Conservation (phyloP, 23 tunicate species). For the Trididemnum nubilum region DNA sequence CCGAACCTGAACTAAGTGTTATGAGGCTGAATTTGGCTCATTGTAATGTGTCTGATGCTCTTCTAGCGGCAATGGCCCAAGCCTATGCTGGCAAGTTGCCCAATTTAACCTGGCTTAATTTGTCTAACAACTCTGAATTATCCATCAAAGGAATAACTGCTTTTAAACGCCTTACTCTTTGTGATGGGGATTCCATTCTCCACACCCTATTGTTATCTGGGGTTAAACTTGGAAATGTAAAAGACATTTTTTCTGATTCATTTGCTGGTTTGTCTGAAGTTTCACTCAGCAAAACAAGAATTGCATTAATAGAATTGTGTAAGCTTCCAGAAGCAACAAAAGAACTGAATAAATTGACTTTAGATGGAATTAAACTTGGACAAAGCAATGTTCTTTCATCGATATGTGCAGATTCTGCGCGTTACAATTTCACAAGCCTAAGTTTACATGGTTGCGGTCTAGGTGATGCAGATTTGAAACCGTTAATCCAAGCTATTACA, state of each 20-base stretch:
- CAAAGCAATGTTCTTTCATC: conserved; percentile 25
- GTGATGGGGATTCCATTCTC: neutral
- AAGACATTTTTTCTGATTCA: neutral
- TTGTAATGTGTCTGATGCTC: neutral
- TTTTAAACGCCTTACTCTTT: conserved; percentile 15
- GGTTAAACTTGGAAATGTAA: conserved; percentile 10
- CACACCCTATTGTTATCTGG: neutral
- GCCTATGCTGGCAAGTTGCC: conserved; percentile 28
- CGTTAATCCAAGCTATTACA: conserved; percentile 25
- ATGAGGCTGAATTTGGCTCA: neutral
- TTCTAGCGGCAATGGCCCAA: neutral
- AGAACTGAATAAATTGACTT: neutral
- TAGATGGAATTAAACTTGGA: conserved; percentile 67
- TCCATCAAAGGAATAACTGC: conserved; percentile 26
- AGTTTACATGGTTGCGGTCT: conserved; percentile 60
- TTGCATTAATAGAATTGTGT: neutral
- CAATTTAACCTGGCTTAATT: conserved; percentile 38
- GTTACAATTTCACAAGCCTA: conserved; percentile 19
- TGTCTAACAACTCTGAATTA: conserved; percentile 57
- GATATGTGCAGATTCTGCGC: neutral
- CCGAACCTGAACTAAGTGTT: neutral
- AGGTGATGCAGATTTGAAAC: conserved; percentile 48
- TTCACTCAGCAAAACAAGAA: conserved; percentile 38
- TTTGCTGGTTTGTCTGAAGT: conserved; percentile 13
- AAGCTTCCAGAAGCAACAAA: conserved; percentile 22